phyloP scores from a whole-genome alignment of 2,888 invertebrate species.

The Spisula solida region DNA sequence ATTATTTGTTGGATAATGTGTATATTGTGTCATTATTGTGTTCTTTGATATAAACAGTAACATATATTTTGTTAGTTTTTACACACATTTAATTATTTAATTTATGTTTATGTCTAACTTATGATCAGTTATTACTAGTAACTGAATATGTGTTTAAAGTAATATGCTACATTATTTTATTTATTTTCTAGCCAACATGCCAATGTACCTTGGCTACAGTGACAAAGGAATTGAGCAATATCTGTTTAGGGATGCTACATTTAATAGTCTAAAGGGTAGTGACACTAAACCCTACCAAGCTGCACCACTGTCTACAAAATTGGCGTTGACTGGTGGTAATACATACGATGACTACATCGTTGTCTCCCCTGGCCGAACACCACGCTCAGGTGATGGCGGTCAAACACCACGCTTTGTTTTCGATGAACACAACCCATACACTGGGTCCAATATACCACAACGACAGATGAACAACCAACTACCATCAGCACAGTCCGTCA shows the following conservation, averaged over 20 bases:
- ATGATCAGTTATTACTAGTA: too few relatives aligned
- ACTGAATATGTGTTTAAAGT: too few relatives aligned
- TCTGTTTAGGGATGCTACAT: slow-evolving; percentile 25
- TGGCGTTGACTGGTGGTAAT: background rate
- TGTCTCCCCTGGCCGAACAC: background rate
- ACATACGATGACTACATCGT: background rate
- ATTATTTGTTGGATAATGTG: too few relatives aligned
- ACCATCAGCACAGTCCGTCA: background rate
- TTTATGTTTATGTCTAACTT: too few relatives aligned
- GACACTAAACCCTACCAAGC: background rate
- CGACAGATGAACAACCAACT: background rate
- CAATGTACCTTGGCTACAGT: slow-evolving; percentile 34
- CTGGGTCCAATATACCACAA: background rate
- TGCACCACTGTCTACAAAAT: slow-evolving; percentile 7
- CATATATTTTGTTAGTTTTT: too few relatives aligned
- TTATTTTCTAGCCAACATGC: background rate
- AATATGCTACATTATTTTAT: background rate
- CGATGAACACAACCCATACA: background rate
- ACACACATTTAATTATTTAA: too few relatives aligned
- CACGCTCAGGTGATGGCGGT: background rate
- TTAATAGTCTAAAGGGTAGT: slow-evolving; percentile 5
- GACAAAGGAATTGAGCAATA: slow-evolving; percentile 21
- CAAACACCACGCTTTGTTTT: background rate
- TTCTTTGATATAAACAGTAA: too few relatives aligned
- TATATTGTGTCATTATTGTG: too few relatives aligned